Conservation (phyloP, 2,113 vertebrate genomes). For the Macheiramphus alcinus region DNA sequence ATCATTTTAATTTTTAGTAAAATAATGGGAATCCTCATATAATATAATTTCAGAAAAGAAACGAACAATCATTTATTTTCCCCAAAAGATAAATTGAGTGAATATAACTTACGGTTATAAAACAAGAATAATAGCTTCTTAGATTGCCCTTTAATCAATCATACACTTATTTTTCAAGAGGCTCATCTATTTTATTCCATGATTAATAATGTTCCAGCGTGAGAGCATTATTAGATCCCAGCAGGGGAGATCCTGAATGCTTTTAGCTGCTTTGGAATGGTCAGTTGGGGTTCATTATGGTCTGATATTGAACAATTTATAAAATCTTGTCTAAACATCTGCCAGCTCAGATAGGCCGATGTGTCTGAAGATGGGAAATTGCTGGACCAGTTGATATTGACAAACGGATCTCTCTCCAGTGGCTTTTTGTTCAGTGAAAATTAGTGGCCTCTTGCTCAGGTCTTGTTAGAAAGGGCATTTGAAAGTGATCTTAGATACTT, state of each 20-base stretch:
- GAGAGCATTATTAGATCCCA: conserved; percentile 90
- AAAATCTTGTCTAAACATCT: conserved; percentile 99
- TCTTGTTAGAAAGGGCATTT: conserved; percentile 83
- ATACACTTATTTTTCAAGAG: conserved; percentile 88
- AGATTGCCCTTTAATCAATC: conserved; percentile 92
- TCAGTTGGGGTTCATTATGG: conserved; percentile 97
- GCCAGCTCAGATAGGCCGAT: conserved; percentile 88
- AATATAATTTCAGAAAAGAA: conserved; percentile 73
- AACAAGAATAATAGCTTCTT: conserved; percentile 87
- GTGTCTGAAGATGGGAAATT: conserved; percentile 85
- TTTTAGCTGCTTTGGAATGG: conserved; percentile 89
- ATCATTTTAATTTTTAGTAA: conserved; percentile 57
- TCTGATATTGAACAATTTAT: conserved; percentile 96
- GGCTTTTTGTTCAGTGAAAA: conserved; percentile 81
- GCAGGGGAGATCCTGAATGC: conserved; percentile 84
- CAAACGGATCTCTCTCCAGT: conserved; percentile 83
- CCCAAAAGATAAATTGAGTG: conserved; percentile 83
- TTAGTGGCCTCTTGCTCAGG: conserved; percentile 80
- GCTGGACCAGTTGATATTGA: conserved; percentile 86
- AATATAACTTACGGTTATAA: conserved; percentile 84
- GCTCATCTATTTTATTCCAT: conserved; percentile 90
- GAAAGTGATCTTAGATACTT: conserved; percentile 80
- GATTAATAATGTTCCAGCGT: conserved; percentile 89
- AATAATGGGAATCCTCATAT: conserved; percentile 62
- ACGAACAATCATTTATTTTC: conserved; percentile 78